A percentile compares a stretch with the other conserved stretches of the same genome.
phyloP scores from a whole-genome alignment of 2,888 invertebrate species.

The Helobdella robusta region DNA sequence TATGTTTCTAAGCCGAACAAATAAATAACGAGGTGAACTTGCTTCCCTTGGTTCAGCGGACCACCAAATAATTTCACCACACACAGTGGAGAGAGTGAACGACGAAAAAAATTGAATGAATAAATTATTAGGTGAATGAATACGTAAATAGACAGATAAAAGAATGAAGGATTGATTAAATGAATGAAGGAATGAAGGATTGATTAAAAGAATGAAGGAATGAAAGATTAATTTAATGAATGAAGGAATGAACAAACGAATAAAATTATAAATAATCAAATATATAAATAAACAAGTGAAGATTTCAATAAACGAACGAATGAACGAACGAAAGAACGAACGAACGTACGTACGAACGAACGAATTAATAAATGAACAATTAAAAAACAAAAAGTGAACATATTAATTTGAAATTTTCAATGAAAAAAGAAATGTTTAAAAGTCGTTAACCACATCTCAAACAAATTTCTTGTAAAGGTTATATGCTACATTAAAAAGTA shows the following conservation, averaged over 20 bases:
- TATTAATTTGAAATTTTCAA: no score
- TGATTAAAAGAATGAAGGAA: background rate
- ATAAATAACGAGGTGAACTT: no score
- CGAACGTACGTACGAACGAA: background rate
- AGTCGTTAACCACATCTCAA: no score
- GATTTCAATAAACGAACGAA: background rate
- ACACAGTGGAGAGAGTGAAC: background rate
- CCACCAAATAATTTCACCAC: no score
- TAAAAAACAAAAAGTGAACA: no score
- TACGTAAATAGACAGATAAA: background rate
- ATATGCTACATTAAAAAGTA: no score
- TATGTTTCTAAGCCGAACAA: no score
- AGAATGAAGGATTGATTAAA: background rate
- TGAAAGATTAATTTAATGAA: background rate
- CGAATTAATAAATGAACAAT: background rate
- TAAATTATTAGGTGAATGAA: background rate
- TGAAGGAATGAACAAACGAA: slow-evolving; percentile 1
- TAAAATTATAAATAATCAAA: background rate
- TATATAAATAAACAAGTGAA: background rate
- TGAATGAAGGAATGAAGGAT: background rate
- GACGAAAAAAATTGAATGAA: background rate
- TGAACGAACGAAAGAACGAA: slow-evolving; percentile 1
- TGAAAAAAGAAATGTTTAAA: no score
- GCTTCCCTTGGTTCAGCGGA: no score
- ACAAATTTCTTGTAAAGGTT: no score